Percentiles rank a stretch among this genome's conserved stretches.
phyloP scores from a whole-genome alignment of 2,797 vertebrate genomes.

The Danionella dracula region DNA sequence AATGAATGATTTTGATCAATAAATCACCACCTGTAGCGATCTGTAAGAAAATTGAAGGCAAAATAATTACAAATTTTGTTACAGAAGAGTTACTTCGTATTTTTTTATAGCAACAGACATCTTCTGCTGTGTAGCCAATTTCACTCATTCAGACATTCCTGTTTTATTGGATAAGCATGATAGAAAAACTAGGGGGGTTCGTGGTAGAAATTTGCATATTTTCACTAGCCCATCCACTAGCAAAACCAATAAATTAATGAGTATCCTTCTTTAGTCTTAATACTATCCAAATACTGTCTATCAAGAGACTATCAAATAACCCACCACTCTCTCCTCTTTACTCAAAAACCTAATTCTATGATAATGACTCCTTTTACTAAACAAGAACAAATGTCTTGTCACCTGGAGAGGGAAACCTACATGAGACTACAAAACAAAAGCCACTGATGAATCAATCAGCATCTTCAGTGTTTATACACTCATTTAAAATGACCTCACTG shows the following conservation, averaged over 20 bases:
- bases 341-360: conserved; percentile 17
- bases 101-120: too few species aligned
- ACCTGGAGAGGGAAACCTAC: neutral
- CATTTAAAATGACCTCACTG: conserved; percentile 63
- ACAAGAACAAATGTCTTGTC: conserved; percentile 31
- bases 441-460: conserved; percentile 64
- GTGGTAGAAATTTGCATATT: too few species aligned
- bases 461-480: conserved; percentile 63
- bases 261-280: conserved; percentile 11
- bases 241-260: conserved; percentile 10
- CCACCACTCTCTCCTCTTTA: conserved; percentile 11
- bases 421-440: conserved; percentile 58
- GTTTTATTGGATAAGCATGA: too few species aligned
- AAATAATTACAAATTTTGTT: too few species aligned
- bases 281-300: conserved; percentile 14
- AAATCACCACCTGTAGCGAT: too few species aligned
- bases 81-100: too few species aligned
- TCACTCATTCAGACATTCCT: too few species aligned
- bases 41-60: too few species aligned
- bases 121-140: too few species aligned
- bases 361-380: conserved; percentile 22
- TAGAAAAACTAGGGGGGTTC: too few species aligned
- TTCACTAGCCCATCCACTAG: neutral
- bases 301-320: conserved; percentile 3
- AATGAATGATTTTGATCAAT: too few species aligned